Base-by-base conservation (phyloP, 53 echinoderm and acorn worm species). In the Holothuria leucospilota region DNA sequence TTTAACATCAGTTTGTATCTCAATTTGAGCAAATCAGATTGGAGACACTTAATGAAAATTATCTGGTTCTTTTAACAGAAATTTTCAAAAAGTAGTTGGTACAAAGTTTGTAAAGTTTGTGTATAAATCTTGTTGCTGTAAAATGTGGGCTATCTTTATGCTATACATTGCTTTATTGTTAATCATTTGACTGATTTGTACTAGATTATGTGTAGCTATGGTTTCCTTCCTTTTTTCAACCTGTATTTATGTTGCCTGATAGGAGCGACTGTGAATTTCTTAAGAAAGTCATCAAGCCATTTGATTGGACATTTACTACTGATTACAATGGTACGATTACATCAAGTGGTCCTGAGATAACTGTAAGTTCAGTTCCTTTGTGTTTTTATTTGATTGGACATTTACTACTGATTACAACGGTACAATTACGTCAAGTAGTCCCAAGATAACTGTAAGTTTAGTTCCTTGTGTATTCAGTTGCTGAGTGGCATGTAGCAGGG, bases 231-330 rank as follows among this genome's bases (percentile, higher is more conserved):
- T 46, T 46, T 46, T 46, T 11, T 46, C 46, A 46, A 8, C 34
- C 34, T 34, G 34, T 46, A 9, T 46, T 46, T 46, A 46, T 46
- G 3, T 46, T 8, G 11, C 27, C 79, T 26, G 59, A 10, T 63
- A 97, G 97, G 66, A 94, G 89, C 59, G 88, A 93, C 67, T 93
- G 93, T 90, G 97, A 97, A 42, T 93, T 93, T 75, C 91, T 97
- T 71, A 88, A 93, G 6, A 89, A 95, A 68, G 97, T 97, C 12
- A 88, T 97, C 41, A 97, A 95, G 29, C 97, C 97, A 27, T 97
- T 97, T 87, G 97, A 97, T 68, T 97, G 97, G 97, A 97, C 97
- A 4, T 97, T 91, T 68, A 97, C 94, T 46, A 97, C 97, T 77
- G 91, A 91, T 75, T 97, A 97, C 92, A 95, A 88, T 68, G 97